phyloP scores from a whole-genome alignment of 2,888 invertebrate genomes.

The Acronicta aceris region DNA sequence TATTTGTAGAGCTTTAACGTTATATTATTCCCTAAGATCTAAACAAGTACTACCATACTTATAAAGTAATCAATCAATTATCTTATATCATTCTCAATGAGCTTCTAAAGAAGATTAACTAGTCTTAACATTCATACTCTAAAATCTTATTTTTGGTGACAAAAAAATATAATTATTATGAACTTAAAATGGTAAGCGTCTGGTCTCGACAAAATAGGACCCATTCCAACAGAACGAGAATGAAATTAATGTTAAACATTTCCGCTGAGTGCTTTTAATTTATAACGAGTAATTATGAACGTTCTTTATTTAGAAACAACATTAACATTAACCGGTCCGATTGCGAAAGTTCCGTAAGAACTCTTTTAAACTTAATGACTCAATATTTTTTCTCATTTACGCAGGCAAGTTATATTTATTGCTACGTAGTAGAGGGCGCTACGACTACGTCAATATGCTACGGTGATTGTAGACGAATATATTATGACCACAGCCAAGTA shows the following conservation, averaged over 20 bases:
- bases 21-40: no score
- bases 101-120: no score
- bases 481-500: slow-evolving; percentile 6
- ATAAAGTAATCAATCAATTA: no score
- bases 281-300: slow-evolving; percentile 68
- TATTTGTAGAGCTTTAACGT: no score
- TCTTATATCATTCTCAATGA: no score
- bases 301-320: slow-evolving; percentile 63
- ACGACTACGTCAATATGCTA: slow-evolving; percentile 35
- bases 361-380: slow-evolving; percentile 65
- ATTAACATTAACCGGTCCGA: slow-evolving; percentile 52
- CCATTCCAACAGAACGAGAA: slow-evolving; percentile 41
- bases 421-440: slow-evolving; percentile 39
- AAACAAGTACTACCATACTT: no score
- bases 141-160: neutral
- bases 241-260: slow-evolving; percentile 66
- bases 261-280: slow-evolving; percentile 62
- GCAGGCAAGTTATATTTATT: slow-evolving; percentile 49
- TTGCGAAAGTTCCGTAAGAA: slow-evolving; percentile 53
- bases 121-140: no score
- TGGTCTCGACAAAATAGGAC: slow-evolving; percentile 13
- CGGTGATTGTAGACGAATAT: slow-evolving; percentile 29
- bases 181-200: slow-evolving; percentile 1
- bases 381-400: slow-evolving; percentile 54
- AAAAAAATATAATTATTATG: neutral